A percentile compares a stretch with the other conserved stretches of the same genome.
Evolutionary conservation across 2,888 invertebrate species (phyloP).

Genomic region (Entomobrya multifasciata): DNA sequence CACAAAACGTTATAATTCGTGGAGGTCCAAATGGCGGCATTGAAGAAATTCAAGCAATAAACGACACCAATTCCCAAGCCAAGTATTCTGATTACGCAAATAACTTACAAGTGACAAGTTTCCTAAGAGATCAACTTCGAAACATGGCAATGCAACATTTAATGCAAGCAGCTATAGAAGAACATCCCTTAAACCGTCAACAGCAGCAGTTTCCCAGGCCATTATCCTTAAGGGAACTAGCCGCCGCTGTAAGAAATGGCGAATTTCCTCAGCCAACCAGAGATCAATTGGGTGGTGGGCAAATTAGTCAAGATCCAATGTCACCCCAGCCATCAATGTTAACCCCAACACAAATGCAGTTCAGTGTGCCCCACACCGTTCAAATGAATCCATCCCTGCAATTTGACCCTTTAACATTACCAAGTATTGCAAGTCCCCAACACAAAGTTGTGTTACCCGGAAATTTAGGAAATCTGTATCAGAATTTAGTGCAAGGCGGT

Average conservation of each 20-base stretch:
- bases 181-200: neutral
- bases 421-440: slow-evolving; percentile 19
- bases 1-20: slow-evolving; percentile 61
- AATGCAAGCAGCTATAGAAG: neutral
- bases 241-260: slow-evolving; percentile 61
- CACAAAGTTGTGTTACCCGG: slow-evolving; percentile 6
- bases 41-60: neutral
- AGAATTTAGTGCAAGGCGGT: neutral
- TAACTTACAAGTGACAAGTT: slow-evolving; percentile 48
- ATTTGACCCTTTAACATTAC: neutral
- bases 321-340: neutral
- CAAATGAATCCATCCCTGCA: neutral
- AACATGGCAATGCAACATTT: slow-evolving; percentile 41
- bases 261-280: slow-evolving; percentile 41
- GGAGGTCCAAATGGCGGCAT: neutral
- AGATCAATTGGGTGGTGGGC: neutral
- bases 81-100: slow-evolving; percentile 40
- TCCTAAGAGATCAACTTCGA: slow-evolving; percentile 49
- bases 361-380: slow-evolving; percentile 43
- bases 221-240: slow-evolving; percentile 44
- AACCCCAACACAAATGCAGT: neutral
- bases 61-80: neutral
- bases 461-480: neutral
- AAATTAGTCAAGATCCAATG: slow-evolving; percentile 21
- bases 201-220: slow-evolving; percentile 44